Conservation (phyloP, 2,797 vertebrate species). For the Nyctibius grandis region DNA sequence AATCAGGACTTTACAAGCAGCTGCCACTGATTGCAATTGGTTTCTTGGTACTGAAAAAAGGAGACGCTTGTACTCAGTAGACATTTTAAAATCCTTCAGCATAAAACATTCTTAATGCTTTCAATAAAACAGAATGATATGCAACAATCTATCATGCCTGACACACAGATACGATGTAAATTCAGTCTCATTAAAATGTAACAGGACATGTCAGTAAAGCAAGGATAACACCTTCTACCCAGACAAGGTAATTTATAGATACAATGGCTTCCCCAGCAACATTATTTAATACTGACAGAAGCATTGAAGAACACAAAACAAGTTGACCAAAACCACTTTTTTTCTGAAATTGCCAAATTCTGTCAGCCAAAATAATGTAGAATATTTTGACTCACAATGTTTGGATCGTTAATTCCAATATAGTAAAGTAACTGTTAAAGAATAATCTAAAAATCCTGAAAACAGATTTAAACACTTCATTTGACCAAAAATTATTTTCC, state of each 20-base stretch:
- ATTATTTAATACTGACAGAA: neutral
- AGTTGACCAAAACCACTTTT: neutral
- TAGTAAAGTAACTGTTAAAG: neutral
- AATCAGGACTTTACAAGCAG: constrained; percentile 97
- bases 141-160: neutral
- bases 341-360: neutral
- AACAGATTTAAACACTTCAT: neutral
- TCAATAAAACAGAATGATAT: neutral
- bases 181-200: neutral
- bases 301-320: neutral
- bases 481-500: neutral
- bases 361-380: neutral
- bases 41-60: constrained; percentile 89
- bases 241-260: neutral
- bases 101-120: neutral
- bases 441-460: neutral
- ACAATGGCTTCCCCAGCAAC: neutral
- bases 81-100: neutral
- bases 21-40: constrained; percentile 93
- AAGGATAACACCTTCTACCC: neutral
- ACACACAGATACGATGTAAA: neutral
- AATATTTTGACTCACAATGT: neutral
- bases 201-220: neutral
- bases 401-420: neutral
- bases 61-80: neutral